Percentiles rank a stretch among this genome's conserved stretches.
Conservation (phyloP, 2,888 invertebrate species). For the Pseudococcus jackbeardsleyi region DNA sequence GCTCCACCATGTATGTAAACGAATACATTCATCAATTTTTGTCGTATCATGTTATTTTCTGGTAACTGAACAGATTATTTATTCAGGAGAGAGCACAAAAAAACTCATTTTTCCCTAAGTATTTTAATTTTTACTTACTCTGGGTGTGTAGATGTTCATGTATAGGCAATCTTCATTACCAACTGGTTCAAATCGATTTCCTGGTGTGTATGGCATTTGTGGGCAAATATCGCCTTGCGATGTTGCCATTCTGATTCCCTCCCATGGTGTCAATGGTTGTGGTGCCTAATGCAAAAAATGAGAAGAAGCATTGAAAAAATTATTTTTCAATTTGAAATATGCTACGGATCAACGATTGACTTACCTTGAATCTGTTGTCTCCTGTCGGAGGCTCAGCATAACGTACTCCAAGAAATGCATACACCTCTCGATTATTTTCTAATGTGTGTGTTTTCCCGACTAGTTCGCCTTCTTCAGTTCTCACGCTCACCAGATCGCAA, state of each 20-base stretch:
- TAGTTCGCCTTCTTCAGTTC: neutral
- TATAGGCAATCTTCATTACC: neutral
- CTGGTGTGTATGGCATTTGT: neutral
- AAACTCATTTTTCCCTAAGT: neutral
- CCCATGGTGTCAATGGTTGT: neutral
- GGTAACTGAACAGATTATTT: neutral
- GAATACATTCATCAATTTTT: constrained; percentile 29
- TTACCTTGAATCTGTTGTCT: neutral
- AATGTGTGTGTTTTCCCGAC: neutral
- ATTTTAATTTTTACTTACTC: neutral
- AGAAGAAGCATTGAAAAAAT: neutral
- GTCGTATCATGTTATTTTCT: neutral
- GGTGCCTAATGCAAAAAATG: neutral
- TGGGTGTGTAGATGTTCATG: neutral
- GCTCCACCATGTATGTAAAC: constrained; percentile 19
- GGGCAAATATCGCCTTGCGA: neutral
- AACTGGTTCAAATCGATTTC: neutral
- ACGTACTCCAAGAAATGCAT: neutral
- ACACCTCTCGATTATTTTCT: neutral
- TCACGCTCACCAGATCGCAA: neutral
- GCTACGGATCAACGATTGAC: neutral
- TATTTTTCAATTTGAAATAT: too few relatives aligned
- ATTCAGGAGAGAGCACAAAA: neutral
- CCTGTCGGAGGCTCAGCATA: constrained; percentile 21
- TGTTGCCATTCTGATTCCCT: neutral